phyloP scores from a whole-genome alignment of 2,797 vertebrate species.

The Mus spretus region DNA sequence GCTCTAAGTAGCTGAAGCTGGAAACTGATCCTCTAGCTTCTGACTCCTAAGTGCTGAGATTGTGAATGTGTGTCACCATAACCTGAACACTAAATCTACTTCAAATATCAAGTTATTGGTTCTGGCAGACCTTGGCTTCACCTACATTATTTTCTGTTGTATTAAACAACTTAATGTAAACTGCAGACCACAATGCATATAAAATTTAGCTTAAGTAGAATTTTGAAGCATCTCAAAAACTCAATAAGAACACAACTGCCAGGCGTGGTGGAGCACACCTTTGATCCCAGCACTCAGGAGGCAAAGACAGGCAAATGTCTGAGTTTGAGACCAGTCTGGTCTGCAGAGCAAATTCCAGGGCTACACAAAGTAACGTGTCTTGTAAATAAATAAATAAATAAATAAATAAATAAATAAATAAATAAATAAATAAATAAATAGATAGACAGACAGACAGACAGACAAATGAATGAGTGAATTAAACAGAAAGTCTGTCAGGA shows the following conservation, averaged over 20 bases:
- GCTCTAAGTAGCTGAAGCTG: background rate
- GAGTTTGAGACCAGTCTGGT: background rate
- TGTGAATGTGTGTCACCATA: background rate
- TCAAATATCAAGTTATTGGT: background rate
- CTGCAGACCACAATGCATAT: background rate
- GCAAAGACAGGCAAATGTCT: background rate
- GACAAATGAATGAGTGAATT: background rate
- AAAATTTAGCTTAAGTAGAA: slow-evolving; percentile 16
- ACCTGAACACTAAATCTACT: slow-evolving; percentile 15
- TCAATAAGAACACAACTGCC: background rate
- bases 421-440: too few species aligned
- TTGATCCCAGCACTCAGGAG: background rate
- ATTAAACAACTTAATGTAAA: slow-evolving; percentile 44
- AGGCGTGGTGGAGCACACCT: background rate
- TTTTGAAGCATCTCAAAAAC: slow-evolving; percentile 24
- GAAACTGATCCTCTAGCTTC: background rate
- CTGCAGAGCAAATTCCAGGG: background rate
- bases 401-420: too few species aligned
- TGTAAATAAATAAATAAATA: too few species aligned
- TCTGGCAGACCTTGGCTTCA: slow-evolving; percentile 7
- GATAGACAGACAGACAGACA: background rate
- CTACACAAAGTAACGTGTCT: background rate
- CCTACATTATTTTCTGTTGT: background rate
- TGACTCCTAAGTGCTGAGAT: background rate
- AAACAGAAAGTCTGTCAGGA: background rate